Percentiles rank a stretch among this genome's conserved stretches.
Conservation (phyloP, 1,140 invertebrate species). For the Probaryconus sp. region DNA sequence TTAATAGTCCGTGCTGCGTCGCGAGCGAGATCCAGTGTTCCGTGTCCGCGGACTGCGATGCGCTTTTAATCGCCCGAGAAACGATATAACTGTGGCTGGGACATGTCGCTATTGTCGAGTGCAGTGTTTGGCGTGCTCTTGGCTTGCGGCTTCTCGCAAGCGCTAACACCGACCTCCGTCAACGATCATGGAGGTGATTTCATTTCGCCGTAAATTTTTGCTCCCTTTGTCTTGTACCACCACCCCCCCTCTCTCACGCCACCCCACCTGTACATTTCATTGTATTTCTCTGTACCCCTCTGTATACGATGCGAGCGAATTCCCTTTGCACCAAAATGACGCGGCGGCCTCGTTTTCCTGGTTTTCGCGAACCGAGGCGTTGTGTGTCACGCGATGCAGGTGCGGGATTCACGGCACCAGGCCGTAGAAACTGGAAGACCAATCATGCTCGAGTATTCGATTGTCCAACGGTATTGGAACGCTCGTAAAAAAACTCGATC, state of each 20-base stretch:
- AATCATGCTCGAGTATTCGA: too few species aligned
- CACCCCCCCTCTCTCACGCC: background rate
- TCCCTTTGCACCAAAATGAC: slow-evolving; percentile 41
- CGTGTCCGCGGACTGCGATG: slow-evolving; percentile 54
- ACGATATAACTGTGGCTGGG: slow-evolving; percentile 34
- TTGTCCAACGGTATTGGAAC: too few species aligned
- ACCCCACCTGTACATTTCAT: too few species aligned
- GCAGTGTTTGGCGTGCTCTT: slow-evolving; percentile 67
- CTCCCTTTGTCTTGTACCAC: background rate
- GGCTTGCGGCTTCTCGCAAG: slow-evolving; percentile 70
- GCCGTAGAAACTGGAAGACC: slow-evolving; percentile 20
- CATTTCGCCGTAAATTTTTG: background rate
- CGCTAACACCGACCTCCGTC: slow-evolving; percentile 71
- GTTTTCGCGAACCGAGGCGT: slow-evolving; percentile 3
- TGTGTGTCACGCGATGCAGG: slow-evolving; percentile 52
- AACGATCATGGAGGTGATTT: slow-evolving; percentile 76
- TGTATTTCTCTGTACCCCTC: too few species aligned
- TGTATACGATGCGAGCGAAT: background rate
- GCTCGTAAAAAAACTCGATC: too few species aligned
- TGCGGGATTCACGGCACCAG: slow-evolving; percentile 20
- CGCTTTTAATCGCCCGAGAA: slow-evolving; percentile 53
- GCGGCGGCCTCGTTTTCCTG: slow-evolving; percentile 42
- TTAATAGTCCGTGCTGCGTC: slow-evolving; percentile 63
- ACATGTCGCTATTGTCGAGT: slow-evolving; percentile 67
- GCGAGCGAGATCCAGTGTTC: slow-evolving; percentile 62